Evolutionary conservation across 2,888 invertebrate genomes (phyloP), one percentile per base, ranked within the genome.

Genomic region (Drosophila cognata): DNA sequence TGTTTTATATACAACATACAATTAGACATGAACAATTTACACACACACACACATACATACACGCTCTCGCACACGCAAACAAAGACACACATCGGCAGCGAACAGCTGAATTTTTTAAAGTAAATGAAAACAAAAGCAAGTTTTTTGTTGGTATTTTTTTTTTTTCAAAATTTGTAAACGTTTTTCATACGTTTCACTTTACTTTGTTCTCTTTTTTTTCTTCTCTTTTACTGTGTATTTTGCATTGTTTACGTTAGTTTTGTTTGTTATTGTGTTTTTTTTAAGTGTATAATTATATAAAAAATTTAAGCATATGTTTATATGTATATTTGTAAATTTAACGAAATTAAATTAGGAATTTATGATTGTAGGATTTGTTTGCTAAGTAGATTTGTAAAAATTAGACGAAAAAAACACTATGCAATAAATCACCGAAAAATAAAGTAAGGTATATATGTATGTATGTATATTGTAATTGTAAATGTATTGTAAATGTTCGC

Each of bases 381-480:
- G 50, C 73, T 79, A 77, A 79, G 50, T 75, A 77, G 66, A 79
- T 56, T 79, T 77, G 56, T 77, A 84, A 76, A 87, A 88, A 88
- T 84, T 82, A 85, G 72, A 81, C 77, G 74, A 84, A 80, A 76
- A 56, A 81, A 77, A 79, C 82, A 89, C 84, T 89, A 89, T 83
- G 82, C 80, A 79, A 82, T 87, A 89, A 89, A 89, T 87, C 86
- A 88, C 88, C 88, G 90, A 87, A 89, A 87, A 89, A 85, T 82
- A 89, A 80, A 79, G 85, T 85, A 85, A 89, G 82, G 89, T 85
- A 41, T 76, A 56, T 66, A 64, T 63, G 63, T 71, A 67, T 56
- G 62, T 80, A 80, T 61, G 46, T 71, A 72, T 72, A 80, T 78
- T 76, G 80, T 78, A 76, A 68, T 59, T 76, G 64, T 78, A 71